Conservation (phyloP, 2,113 vertebrate genomes). For the Vanacampus margaritifer region DNA sequence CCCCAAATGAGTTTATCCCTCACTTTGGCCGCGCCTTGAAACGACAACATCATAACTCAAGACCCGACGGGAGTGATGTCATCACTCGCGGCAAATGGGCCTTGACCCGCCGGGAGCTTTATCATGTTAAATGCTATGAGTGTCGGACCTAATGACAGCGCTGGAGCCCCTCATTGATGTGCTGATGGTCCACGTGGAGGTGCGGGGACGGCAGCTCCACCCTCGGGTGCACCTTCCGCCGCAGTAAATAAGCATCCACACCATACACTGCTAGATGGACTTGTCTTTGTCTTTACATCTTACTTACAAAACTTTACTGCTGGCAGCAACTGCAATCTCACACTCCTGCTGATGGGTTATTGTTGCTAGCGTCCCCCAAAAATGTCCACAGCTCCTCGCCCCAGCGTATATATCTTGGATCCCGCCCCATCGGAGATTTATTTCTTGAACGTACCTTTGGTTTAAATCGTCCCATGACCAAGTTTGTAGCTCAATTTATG, state of each 20-base stretch:
- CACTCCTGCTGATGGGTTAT: neutral
- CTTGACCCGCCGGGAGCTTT: conserved; percentile 34
- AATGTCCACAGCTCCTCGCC: neutral
- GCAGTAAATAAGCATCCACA: neutral
- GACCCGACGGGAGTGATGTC: conserved; percentile 44
- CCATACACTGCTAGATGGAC: neutral
- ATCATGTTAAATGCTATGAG: conserved; percentile 51
- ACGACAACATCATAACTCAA: conserved; percentile 34
- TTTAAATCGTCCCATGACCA: too few relatives aligned
- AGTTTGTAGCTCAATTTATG: too few relatives aligned
- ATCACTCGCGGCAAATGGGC: conserved; percentile 51
- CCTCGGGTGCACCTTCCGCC: neutral
- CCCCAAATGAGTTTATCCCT: conserved; percentile 33
- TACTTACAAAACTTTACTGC: neutral
- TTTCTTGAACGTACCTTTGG: too few relatives aligned
- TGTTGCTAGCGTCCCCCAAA: neutral
- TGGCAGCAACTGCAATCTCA: neutral
- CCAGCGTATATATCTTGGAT: neutral
- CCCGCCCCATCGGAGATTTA: neutral
- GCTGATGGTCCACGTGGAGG: conserved; percentile 22
- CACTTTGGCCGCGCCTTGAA: conserved; percentile 20
- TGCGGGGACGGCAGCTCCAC: neutral
- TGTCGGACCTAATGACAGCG: conserved; percentile 33
- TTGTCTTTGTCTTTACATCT: conserved; percentile 16
- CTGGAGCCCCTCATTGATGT: conserved; percentile 21